Evolutionary conservation across 2,113 vertebrate genomes (phyloP).

Genomic region (Corydoras maculifer): DNA sequence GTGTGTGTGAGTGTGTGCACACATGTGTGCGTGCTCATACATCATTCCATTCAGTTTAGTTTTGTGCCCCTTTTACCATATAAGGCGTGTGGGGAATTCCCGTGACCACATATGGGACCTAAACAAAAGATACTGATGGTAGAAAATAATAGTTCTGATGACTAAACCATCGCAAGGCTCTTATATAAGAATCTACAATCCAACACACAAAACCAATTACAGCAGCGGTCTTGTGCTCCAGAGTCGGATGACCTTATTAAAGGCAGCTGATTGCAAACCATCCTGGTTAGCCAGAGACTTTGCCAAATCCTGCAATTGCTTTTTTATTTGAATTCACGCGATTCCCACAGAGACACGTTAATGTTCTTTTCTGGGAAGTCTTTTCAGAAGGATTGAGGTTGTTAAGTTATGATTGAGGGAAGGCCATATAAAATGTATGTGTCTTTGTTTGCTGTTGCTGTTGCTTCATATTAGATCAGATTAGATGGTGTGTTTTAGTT

Average conservation of each 20-base stretch:
- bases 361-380: neutral
- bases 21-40: too few relatives aligned
- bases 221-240: neutral
- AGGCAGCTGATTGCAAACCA: neutral
- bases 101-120: neutral
- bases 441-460: neutral
- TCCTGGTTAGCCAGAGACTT: too few relatives aligned
- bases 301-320: too few relatives aligned
- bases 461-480: neutral
- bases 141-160: constrained; percentile 1
- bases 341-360: neutral
- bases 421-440: neutral
- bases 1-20: too few relatives aligned
- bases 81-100: neutral
- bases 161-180: constrained; percentile 14
- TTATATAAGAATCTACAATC: constrained; percentile 8
- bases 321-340: too few relatives aligned
- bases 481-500: neutral
- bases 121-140: neutral
- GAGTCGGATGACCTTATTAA: neutral
- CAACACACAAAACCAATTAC: constrained; percentile 26
- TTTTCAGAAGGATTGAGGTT: neutral
- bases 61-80: neutral
- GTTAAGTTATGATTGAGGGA: neutral
- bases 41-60: neutral